A percentile compares a stretch with the other conserved stretches of the same genome.
Evolutionary conservation across 2,797 vertebrate genomes (phyloP).

Genomic region (Spheniscus humboldti): DNA sequence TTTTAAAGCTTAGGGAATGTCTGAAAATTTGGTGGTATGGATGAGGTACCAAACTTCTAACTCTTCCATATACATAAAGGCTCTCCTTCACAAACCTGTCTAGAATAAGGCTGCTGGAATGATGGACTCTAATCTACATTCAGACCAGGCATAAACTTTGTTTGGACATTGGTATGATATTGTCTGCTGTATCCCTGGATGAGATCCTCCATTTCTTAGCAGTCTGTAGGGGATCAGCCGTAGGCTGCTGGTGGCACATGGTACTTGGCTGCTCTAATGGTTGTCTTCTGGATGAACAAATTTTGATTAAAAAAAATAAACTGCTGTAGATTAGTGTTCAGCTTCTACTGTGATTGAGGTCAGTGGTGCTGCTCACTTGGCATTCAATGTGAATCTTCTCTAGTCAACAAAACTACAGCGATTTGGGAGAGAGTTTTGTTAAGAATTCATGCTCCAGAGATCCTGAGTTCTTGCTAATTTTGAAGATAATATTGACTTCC

Average conservation of each 20-base stretch:
- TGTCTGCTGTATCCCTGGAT: not conserved
- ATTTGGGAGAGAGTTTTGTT: not conserved
- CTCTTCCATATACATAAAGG: not conserved
- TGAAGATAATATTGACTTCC: not conserved
- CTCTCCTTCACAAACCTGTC: not conserved
- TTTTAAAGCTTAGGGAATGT: not conserved
- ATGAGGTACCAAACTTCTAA: not conserved
- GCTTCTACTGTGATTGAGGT: not conserved
- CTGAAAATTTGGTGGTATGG: not conserved
- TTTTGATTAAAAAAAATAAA: not conserved
- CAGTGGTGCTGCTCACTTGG: not conserved
- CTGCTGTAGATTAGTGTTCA: not conserved
- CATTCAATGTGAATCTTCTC: not conserved
- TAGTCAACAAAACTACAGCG: not conserved
- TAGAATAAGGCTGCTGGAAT: not conserved
- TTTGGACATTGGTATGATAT: not conserved
- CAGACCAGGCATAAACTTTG: not conserved
- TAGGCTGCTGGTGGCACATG: not conserved
- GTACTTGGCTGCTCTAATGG: not conserved
- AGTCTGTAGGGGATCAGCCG: not conserved
- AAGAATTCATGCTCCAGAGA: not conserved
- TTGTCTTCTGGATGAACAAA: not conserved
- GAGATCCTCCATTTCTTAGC: not conserved
- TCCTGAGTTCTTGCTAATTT: not conserved
- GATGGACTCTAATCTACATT: not conserved